Evolutionary conservation across 2,888 invertebrate species (phyloP).

Genomic region (Eucriotettix oculatus): DNA sequence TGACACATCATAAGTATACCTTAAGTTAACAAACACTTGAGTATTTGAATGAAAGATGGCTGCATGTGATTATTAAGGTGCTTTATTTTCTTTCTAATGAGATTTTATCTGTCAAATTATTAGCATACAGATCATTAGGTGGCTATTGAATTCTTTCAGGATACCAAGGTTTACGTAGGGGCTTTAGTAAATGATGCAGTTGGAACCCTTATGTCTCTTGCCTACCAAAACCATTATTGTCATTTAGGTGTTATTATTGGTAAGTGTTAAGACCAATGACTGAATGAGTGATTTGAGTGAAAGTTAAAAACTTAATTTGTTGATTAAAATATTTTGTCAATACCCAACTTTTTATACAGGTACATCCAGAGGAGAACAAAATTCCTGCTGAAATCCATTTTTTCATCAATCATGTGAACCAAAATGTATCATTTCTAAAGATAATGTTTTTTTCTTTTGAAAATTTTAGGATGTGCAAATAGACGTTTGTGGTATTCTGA

Average conservation of each 20-base stretch:
- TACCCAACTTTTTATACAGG: too few relatives aligned
- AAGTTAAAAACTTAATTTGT: too few relatives aligned
- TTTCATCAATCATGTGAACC: too few relatives aligned
- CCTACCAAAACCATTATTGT: slow-evolving; percentile 61
- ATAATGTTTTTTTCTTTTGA: not conserved
- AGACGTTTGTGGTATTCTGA: slow-evolving; percentile 84
- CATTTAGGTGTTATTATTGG: slow-evolving; percentile 70
- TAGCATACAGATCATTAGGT: not conserved
- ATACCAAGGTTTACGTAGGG: slow-evolving; percentile 66
- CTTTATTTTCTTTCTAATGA: not conserved
- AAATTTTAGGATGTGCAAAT: slow-evolving; percentile 68
- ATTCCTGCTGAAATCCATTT: too few relatives aligned
- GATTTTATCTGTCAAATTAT: not conserved
- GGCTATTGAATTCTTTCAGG: slow-evolving; percentile 34
- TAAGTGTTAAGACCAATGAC: slow-evolving; percentile 30
- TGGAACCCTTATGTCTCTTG: slow-evolving; percentile 86
- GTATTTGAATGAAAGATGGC: too few relatives aligned
- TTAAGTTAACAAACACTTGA: too few relatives aligned
- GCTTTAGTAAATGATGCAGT: slow-evolving; percentile 90
- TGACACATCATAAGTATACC: too few relatives aligned
- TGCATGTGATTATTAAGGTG: too few relatives aligned
- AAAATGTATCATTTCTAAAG: too few relatives aligned
- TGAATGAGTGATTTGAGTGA: not conserved
- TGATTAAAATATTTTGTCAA: too few relatives aligned
- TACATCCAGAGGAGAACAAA: too few relatives aligned